Evolutionary conservation across 2,888 invertebrate species (phyloP).

Genomic region (Drosophila phalerata): DNA sequence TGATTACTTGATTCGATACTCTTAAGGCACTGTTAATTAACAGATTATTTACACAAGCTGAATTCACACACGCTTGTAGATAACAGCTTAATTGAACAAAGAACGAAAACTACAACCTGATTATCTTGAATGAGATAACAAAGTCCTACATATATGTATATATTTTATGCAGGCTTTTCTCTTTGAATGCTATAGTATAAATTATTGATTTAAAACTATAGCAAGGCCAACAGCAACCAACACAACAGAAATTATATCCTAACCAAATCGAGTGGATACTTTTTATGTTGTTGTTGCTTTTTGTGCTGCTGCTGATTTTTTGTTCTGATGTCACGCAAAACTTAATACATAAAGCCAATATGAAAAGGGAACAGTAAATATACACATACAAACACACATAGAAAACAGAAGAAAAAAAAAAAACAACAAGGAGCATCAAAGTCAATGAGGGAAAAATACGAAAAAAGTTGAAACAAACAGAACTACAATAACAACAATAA

Average conservation of each 20-base stretch:
- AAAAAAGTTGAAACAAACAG: constrained; percentile 57
- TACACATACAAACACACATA: constrained; percentile 14
- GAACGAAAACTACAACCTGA: constrained; percentile 33
- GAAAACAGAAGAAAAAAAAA: constrained; percentile 39
- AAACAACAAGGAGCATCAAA: constrained; percentile 50
- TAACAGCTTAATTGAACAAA: constrained; percentile 13
- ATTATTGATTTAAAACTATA: constrained; percentile 71
- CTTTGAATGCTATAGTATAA: constrained; percentile 47
- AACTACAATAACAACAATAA: constrained; percentile 38
- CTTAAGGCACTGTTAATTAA: not conserved
- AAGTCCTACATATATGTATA: constrained; percentile 7
- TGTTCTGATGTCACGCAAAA: constrained; percentile 73
- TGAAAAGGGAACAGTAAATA: constrained; percentile 46
- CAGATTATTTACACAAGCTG: not conserved
- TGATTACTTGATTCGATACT: too few relatives aligned
- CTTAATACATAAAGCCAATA: constrained; percentile 66
- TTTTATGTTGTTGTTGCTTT: constrained; percentile 25
- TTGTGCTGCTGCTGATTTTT: constrained; percentile 44
- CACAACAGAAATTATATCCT: constrained; percentile 55
- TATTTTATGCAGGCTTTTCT: constrained; percentile 23
- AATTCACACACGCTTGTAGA: not conserved
- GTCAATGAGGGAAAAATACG: constrained; percentile 53
- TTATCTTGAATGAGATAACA: constrained; percentile 41
- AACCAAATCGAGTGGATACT: constrained; percentile 36
- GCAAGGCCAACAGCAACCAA: constrained; percentile 65